Percentiles rank a stretch among this genome's conserved stretches.
Evolutionary conservation across 2,113 vertebrate genomes (phyloP).

Genomic region (Pyxicephalus adspersus): DNA sequence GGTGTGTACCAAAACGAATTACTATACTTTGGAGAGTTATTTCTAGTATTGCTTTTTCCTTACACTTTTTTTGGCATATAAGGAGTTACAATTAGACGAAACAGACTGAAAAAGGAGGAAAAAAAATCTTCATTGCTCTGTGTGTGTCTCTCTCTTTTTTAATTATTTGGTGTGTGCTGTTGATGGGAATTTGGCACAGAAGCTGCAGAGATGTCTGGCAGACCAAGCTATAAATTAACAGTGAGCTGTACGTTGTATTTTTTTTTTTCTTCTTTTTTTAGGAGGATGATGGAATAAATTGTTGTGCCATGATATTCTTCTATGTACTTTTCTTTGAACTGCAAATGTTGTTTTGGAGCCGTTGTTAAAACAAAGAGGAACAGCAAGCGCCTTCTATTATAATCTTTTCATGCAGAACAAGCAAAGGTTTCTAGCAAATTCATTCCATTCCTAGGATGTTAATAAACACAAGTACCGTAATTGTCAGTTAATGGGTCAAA

Average conservation of each 20-base stretch:
- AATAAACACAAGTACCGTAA: slow-evolving; percentile 68
- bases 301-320: slow-evolving; percentile 44
- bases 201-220: slow-evolving; percentile 50
- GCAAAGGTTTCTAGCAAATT: slow-evolving; percentile 65
- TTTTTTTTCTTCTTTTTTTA: slow-evolving; percentile 26
- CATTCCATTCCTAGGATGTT: slow-evolving; percentile 68
- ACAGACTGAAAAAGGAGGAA: slow-evolving; percentile 24
- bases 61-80: not conserved
- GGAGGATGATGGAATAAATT: not conserved
- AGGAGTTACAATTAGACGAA: slow-evolving; percentile 31
- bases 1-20: too few relatives aligned
- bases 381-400: slow-evolving; percentile 56
- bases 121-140: slow-evolving; percentile 28
- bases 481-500: slow-evolving; percentile 72
- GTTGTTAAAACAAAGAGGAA: slow-evolving; percentile 55
- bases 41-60: too few relatives aligned
- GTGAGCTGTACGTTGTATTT: slow-evolving; percentile 39
- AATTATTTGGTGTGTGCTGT: slow-evolving; percentile 50
- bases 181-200: slow-evolving; percentile 3
- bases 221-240: slow-evolving; percentile 55
- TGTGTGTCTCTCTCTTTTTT: slow-evolving; percentile 9
- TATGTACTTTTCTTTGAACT: slow-evolving; percentile 50
- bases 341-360: slow-evolving; percentile 53
- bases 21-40: too few relatives aligned
- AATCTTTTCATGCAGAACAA: slow-evolving; percentile 66